Conservation (phyloP, 64 coral and sea anemone species). For the Porites australiensis region DNA sequence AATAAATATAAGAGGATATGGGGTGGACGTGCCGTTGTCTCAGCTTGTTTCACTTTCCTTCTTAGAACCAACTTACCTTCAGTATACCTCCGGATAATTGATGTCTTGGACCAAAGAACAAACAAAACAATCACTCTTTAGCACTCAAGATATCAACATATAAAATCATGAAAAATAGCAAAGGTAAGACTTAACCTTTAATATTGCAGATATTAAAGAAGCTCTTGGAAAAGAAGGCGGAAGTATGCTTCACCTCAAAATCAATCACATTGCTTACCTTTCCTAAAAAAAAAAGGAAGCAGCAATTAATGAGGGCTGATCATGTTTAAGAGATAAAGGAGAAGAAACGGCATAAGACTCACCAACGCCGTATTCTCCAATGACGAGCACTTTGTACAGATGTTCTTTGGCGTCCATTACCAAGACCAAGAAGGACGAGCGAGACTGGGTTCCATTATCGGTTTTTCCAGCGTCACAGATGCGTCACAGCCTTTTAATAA, state of each 20-base stretch:
- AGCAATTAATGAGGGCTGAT: neutral
- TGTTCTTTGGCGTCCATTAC: slow-evolving; percentile 61
- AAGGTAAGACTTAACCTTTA: neutral
- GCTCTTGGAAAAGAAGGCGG: too few species aligned
- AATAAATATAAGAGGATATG: too few species aligned
- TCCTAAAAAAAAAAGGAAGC: slow-evolving; percentile 28
- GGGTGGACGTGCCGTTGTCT: too few species aligned
- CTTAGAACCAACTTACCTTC: slow-evolving; percentile 18
- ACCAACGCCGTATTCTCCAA: slow-evolving; percentile 83
- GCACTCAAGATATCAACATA: neutral
- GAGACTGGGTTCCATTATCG: neutral
- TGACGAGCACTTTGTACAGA: slow-evolving; percentile 76
- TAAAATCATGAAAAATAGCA: neutral
- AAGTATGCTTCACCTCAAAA: too few species aligned
- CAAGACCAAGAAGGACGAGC: neutral
- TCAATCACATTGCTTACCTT: slow-evolving; percentile 40
- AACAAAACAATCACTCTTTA: neutral
- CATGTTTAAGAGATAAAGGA: neutral
- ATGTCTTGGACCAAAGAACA: slow-evolving; percentile 36
- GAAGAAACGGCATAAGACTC: neutral
- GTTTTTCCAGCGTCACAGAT: too few species aligned
- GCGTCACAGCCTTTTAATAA: too few species aligned
- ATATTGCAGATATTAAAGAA: too few species aligned
- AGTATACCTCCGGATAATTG: slow-evolving; percentile 66
- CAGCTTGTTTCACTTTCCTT: too few species aligned